These are phyloP conservation scores for Pocillopora meandrina DNA, from an alignment of 92 coral and sea anemone genomes.

Conservation along the genomic window DNA sequence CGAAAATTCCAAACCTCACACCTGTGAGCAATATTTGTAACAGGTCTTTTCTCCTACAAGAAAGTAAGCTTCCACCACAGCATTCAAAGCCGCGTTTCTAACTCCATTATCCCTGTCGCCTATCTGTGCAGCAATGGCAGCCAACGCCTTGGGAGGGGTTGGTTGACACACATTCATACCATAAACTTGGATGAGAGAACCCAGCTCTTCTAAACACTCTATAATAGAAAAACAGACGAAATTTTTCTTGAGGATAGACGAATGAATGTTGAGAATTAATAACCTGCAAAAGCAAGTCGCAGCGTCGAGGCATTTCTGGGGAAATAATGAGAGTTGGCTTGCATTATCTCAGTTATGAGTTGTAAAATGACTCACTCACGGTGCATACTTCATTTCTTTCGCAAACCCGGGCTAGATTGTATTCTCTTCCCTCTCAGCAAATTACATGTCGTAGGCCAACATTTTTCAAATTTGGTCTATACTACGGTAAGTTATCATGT, in stretches of 20 bases:
- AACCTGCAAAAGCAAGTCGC: not conserved
- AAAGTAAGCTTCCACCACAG: slow-evolving; percentile 93
- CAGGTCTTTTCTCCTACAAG: slow-evolving; percentile 83
- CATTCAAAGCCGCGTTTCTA: slow-evolving; percentile 96
- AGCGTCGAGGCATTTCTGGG: too few relatives aligned
- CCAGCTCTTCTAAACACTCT: slow-evolving; percentile 96
- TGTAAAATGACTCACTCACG: too few relatives aligned
- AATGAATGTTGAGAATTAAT: not conserved
- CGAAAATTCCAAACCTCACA: not conserved
- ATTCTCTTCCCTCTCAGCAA: too few relatives aligned
- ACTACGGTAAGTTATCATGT: too few relatives aligned
- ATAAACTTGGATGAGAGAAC: slow-evolving; percentile 86
- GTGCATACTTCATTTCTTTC: too few relatives aligned
- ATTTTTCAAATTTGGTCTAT: too few relatives aligned
- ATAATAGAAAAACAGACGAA: not conserved
- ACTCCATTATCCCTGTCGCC: slow-evolving; percentile 98
- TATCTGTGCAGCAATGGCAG: slow-evolving; percentile 92
- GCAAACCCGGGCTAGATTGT: too few relatives aligned
- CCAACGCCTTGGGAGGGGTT: slow-evolving; percentile 89
- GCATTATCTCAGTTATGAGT: too few relatives aligned
- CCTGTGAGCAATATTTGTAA: slow-evolving; percentile 45
- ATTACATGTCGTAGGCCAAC: too few relatives aligned
- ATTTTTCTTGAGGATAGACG: not conserved
- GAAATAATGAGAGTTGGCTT: too few relatives aligned
- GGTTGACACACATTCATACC: slow-evolving; percentile 98